Evolutionary conservation across 1,140 invertebrate species (phyloP), one percentile per base, ranked within the genome.

Genomic region (Nebria ingens): DNA sequence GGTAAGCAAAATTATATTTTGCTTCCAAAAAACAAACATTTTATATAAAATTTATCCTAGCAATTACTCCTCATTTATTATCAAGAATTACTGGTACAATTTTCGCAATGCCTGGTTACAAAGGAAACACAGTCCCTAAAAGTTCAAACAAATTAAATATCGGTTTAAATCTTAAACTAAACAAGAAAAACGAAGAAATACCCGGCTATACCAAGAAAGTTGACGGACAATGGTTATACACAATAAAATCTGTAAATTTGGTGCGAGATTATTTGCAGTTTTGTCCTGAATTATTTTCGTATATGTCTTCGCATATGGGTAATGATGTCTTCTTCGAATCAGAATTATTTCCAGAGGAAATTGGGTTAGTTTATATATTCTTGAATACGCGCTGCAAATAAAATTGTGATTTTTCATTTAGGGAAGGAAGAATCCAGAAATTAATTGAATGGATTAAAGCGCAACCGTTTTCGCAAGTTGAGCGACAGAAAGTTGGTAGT

Each of bases 101-200:
- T 45, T 85, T 83, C 56, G 76, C 93, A 12, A 69, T 75, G 3
- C 61, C 65, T 0, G 74, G 73, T 0, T 66, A 73, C 2, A 73
- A 70, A 22, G 61, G 65, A 11, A 60, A 64, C 2, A 65, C 68
- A 13, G 11, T 61, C 3, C 54, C 68, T 12, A 71, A 76, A 49
- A 69, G 73, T 58, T 63, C 67, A 3, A 69, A 70, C n/a, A 86
- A 84, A 66, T 66, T 85, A 19, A 97, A 97, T 67, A 79, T 97
- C 21, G 95, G 94, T 0, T 74, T 98, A 11, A 91, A 94, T 70
- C 74, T 98, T 1, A 98, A 97, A 69, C 92, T 88, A 62, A 91
- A 86, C 52, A 93, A 89, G 69, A 84, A 87, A 67, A 81, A 82
- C 61, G 76, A 78, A 66, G 74, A 88, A 71, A 77, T 92, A 0